Base-by-base conservation (phyloP, 1,140 invertebrate species). In the Glossosoma conforme region DNA sequence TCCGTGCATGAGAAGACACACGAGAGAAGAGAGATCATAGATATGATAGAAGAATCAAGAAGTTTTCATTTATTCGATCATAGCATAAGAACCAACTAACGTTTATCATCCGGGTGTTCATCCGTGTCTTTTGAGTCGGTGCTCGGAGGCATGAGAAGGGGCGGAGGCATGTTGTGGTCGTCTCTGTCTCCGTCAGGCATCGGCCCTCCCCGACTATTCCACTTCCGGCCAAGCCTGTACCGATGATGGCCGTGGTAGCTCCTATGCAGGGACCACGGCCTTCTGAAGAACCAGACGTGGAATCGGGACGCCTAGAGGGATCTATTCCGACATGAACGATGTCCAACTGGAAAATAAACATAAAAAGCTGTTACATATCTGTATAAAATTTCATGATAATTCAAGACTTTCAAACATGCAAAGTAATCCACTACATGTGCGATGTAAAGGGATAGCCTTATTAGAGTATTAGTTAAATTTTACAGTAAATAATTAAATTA, bases 261-360 rank as follows among this genome's bases (percentile, higher is more conserved):
- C 3, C 22, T 2, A 19, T 33, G 13, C 13, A 22, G 10, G n/a
- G 19, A 8, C 48, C 30, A 3, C 19, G 35, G 9, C 45, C 56
- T 19, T 58, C 56, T 1, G 56, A 58, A 14, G 56, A 58, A 22
- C 47, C 56, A 14, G 56, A 58, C 10, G 47, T 51, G 3, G 56
- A 56, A 46, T 58, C 54, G n/a, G 51, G 58, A 49, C 59, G 56
- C 33, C 62, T 50, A n/a, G n/a, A n/a, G 38, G 61, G 56, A 48
- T 64, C 64, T n/a, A 62, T 52, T 46, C 57, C 59, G 15, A 62
- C 15, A 18, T 62, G 61, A 6, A 61, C 61, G 2, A 65, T 52
- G 35, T 68, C 63, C 65, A 18, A 54, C 61, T 25, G 61, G 62
- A 35, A 68, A 36, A 17, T 8, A 36, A 28, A 28, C n/a, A n/a